Evolutionary conservation across 2,113 vertebrate genomes (phyloP).

Genomic region (Nannospalax galili): DNA sequence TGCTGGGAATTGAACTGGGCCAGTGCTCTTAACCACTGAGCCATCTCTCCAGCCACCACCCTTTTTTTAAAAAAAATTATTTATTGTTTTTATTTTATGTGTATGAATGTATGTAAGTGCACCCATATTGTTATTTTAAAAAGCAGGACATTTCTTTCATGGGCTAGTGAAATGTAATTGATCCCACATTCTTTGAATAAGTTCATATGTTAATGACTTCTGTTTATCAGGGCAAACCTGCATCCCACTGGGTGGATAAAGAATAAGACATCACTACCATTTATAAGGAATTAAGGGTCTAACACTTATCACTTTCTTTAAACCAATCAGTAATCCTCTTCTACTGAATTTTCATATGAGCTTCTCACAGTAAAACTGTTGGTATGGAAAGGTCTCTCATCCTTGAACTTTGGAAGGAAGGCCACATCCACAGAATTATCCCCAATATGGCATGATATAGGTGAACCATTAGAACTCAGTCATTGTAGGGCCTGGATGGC

Average conservation of each 20-base stretch:
- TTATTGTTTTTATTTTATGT: too few species aligned
- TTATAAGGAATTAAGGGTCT: neutral
- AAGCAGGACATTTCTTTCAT: neutral
- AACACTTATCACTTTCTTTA: neutral
- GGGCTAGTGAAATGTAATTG: neutral
- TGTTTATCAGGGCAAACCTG: neutral
- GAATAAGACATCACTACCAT: neutral
- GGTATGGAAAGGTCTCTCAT: neutral
- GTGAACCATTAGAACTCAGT: neutral
- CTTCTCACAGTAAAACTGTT: neutral
- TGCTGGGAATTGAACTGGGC: too few species aligned
- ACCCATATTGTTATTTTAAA: neutral
- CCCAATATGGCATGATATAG: neutral
- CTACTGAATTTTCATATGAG: neutral
- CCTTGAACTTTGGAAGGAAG: slow-evolving; percentile 23
- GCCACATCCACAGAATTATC: neutral
- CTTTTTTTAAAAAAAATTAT: too few species aligned
- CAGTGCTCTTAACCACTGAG: too few species aligned
- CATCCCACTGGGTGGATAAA: neutral
- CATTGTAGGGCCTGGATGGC: neutral
- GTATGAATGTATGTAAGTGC: too few species aligned
- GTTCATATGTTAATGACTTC: slow-evolving; percentile 1
- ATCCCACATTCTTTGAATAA: neutral
- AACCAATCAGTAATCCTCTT: neutral
- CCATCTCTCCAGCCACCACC: too few species aligned